These are phyloP conservation scores for Trypoxylon attenuatum DNA, from an alignment of 2,888 invertebrate genomes.

Conservation along the genomic window DNA sequence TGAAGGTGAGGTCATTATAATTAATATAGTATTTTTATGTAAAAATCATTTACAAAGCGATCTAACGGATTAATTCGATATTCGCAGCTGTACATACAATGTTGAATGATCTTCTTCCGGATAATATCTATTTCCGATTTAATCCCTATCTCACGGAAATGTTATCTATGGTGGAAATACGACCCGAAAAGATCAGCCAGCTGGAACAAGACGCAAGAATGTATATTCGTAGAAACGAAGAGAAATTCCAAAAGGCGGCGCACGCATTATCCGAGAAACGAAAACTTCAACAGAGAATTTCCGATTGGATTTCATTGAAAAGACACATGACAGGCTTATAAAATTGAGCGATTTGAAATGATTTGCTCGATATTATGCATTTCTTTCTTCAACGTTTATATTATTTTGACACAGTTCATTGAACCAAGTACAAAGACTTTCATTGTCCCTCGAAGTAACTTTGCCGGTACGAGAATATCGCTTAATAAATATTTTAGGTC, in stretches of 20 bases:
- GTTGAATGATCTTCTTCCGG: constrained; percentile 84
- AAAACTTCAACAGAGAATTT: constrained; percentile 70
- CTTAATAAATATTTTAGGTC: neutral
- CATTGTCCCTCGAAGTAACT: no score
- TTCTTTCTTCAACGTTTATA: constrained; percentile 24
- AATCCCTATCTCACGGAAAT: constrained; percentile 91
- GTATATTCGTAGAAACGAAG: constrained; percentile 87
- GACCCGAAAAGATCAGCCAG: constrained; percentile 82
- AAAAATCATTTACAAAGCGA: neutral
- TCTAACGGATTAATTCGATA: no score
- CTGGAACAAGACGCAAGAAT: constrained; percentile 85
- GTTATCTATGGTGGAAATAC: constrained; percentile 87
- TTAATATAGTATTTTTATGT: neutral
- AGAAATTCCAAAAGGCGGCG: constrained; percentile 82
- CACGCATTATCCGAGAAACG: constrained; percentile 74
- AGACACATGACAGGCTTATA: constrained; percentile 67
- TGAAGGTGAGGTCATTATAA: constrained; percentile 84
- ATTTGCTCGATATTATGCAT: constrained; percentile 18
- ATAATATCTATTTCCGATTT: constrained; percentile 86
- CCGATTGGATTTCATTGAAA: constrained; percentile 75
- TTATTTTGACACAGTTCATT: no score
- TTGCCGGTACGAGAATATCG: no score
- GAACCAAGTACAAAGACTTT: no score
- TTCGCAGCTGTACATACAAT: constrained; percentile 84
- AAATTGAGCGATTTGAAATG: constrained; percentile 28